Percentiles rank a stretch among this genome's conserved stretches.
These are phyloP conservation scores for Drosophila sturtevanti DNA, from an alignment of 1,140 invertebrate genomes.

Conservation along the genomic window DNA sequence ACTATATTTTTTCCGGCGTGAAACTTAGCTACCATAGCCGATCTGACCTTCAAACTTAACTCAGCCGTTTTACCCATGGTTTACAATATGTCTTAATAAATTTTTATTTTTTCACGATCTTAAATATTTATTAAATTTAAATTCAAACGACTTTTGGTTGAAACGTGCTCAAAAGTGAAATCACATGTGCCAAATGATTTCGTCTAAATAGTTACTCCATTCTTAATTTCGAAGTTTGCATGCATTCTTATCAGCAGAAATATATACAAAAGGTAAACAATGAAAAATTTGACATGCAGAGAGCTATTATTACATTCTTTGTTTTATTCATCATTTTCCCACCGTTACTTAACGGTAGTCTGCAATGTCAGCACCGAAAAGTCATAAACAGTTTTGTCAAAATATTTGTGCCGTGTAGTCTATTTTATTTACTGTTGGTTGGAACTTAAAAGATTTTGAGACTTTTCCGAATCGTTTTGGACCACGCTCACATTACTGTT, in stretches of 20 bases:
- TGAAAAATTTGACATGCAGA: slow-evolving; percentile 9
- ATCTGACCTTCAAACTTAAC: slow-evolving; percentile 2
- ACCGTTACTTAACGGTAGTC: neutral
- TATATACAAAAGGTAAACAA: slow-evolving; percentile 6
- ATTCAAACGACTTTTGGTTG: neutral
- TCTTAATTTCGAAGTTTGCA: neutral
- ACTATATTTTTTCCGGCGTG: too few species aligned
- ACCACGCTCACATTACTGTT: too few species aligned
- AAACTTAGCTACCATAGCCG: slow-evolving; percentile 13
- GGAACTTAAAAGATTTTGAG: too few species aligned
- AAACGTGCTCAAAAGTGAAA: neutral
- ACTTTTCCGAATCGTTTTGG: too few species aligned
- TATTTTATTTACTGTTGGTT: too few species aligned
- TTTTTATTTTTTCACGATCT: too few species aligned
- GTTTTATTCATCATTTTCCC: neutral
- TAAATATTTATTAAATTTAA: neutral
- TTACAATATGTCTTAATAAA: too few species aligned
- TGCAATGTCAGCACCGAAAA: neutral
- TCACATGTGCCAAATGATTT: neutral
- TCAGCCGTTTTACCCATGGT: slow-evolving; percentile 15
- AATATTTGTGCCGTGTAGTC: neutral
- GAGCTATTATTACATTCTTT: neutral
- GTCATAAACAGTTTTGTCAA: neutral
- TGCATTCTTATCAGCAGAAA: slow-evolving; percentile 3
- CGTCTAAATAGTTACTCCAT: slow-evolving; percentile 7